These are phyloP conservation scores for Eulimnadia texana DNA, from an alignment of 1,140 invertebrate genomes.

Conservation along the genomic window DNA sequence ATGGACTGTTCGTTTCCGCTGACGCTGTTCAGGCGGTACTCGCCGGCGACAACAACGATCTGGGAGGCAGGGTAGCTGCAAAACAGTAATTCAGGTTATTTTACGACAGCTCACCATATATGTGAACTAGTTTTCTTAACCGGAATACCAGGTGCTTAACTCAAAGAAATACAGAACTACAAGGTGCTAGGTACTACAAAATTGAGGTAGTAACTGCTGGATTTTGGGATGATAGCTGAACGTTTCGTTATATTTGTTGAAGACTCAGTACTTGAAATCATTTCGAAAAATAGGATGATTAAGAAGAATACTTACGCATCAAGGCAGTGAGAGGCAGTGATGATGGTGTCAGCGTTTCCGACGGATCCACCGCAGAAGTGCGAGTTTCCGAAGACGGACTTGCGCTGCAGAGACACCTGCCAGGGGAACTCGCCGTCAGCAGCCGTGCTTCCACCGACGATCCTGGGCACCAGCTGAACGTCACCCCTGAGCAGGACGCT, in stretches of 20 bases:
- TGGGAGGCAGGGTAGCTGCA: too few relatives aligned
- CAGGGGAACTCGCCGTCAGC: conserved; percentile 22
- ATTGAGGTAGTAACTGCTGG: too few relatives aligned
- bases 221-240: too few relatives aligned
- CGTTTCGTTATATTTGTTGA: too few relatives aligned
- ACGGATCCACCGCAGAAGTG: conserved; percentile 39
- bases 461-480: conserved; percentile 1
- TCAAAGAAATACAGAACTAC: too few relatives aligned
- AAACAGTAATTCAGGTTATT: too few relatives aligned
- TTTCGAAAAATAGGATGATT: background rate
- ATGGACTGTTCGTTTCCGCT: background rate
- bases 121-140: too few relatives aligned
- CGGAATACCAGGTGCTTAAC: too few relatives aligned
- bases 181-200: too few relatives aligned
- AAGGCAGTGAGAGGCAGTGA: conserved; percentile 43
- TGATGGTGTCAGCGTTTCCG: conserved; percentile 29
- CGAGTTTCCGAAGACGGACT: background rate
- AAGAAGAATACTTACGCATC: conserved; percentile 17
- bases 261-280: background rate
- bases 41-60: background rate
- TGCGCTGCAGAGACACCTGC: conserved; percentile 14
- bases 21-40: background rate
- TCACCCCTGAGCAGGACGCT: background rate
- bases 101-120: too few relatives aligned
- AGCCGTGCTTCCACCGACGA: conserved; percentile 19